Conservation (phyloP, 2,888 invertebrate genomes). For the Peribatodes rhomboidaria region DNA sequence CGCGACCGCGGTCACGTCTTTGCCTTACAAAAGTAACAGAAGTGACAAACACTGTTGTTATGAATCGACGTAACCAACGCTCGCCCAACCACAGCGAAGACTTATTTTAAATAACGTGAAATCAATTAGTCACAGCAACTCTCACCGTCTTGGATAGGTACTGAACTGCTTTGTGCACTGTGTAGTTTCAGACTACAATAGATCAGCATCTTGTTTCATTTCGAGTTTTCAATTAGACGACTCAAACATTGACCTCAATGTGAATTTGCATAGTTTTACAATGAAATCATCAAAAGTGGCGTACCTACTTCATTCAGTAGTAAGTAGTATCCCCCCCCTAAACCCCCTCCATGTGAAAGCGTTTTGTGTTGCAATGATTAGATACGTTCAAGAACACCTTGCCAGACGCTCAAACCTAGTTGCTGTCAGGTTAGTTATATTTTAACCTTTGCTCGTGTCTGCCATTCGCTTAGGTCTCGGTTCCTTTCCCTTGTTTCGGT, state of each 20-base stretch:
- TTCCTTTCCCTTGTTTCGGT: conserved; percentile 47
- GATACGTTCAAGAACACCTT: too few relatives aligned
- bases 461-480: conserved; percentile 17
- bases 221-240: too few relatives aligned
- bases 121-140: conserved; percentile 5
- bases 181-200: not conserved
- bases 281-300: too few relatives aligned
- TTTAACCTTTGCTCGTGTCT: conserved; percentile 13
- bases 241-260: too few relatives aligned
- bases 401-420: too few relatives aligned
- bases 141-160: not conserved
- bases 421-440: not conserved
- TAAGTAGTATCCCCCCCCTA: too few relatives aligned
- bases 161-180: not conserved
- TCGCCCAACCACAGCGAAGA: conserved; percentile 6
- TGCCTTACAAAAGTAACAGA: conserved; percentile 57
- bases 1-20: conserved; percentile 35
- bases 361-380: too few relatives aligned
- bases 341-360: too few relatives aligned
- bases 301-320: too few relatives aligned
- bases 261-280: too few relatives aligned
- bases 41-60: conserved; percentile 30
- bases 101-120: conserved; percentile 4
- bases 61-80: not conserved
- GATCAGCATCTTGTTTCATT: too few relatives aligned